Evolutionary conservation across 2,888 invertebrate genomes (phyloP).

Genomic region (Choreutis nemorana): DNA sequence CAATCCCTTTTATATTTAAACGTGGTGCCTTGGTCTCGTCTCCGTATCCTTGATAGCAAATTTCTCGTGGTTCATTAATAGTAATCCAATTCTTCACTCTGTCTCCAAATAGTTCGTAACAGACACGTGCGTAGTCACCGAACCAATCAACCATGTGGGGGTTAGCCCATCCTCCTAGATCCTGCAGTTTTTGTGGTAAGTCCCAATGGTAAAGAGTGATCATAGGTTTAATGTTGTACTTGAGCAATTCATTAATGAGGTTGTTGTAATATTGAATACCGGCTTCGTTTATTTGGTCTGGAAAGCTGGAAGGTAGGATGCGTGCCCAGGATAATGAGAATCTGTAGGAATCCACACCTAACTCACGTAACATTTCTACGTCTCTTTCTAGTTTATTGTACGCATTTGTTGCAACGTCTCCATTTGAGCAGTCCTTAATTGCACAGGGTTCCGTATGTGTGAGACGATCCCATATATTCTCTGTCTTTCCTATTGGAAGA

Average conservation of each 20-base stretch:
- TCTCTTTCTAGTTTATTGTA: constrained; percentile 67
- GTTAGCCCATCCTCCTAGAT: constrained; percentile 61
- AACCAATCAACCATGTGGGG: constrained; percentile 46
- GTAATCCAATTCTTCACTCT: constrained; percentile 62
- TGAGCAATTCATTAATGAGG: constrained; percentile 64
- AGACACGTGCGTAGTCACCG: constrained; percentile 42
- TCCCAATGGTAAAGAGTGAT: constrained; percentile 64
- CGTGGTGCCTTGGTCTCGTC: constrained; percentile 22
- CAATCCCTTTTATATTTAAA: constrained; percentile 33
- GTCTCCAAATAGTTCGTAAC: constrained; percentile 46
- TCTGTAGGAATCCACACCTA: constrained; percentile 57
- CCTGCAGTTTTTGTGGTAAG: constrained; percentile 54
- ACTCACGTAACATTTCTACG: constrained; percentile 42
- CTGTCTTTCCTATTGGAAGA: constrained; percentile 62
- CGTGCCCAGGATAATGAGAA: constrained; percentile 71
- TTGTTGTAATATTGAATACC: constrained; percentile 28
- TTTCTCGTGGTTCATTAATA: constrained; percentile 57
- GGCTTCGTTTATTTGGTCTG: constrained; percentile 60
- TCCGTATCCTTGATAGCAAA: constrained; percentile 47
- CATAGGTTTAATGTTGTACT: constrained; percentile 67
- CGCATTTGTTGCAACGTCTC: constrained; percentile 65
- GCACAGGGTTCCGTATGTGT: constrained; percentile 49
- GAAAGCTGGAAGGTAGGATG: constrained; percentile 65
- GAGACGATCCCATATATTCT: constrained; percentile 70
- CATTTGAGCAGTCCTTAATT: constrained; percentile 59